These are phyloP conservation scores for Myiopsitta monachus DNA, from an alignment of 2,113 vertebrate species.

Conservation along the genomic window DNA sequence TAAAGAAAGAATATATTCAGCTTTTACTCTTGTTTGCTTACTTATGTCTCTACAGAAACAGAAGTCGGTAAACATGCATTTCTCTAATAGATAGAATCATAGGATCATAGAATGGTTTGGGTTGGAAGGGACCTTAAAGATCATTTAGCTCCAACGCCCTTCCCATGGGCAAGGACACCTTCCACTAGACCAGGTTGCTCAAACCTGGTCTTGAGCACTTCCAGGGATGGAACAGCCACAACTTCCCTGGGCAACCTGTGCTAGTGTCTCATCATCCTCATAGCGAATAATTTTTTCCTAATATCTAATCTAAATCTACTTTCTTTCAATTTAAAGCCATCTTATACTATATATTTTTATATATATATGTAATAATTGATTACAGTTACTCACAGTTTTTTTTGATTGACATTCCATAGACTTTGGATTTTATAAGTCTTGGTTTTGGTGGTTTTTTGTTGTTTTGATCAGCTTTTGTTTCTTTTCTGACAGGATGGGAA, in stretches of 20 bases:
- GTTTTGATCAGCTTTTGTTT: neutral
- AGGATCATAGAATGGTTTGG: neutral
- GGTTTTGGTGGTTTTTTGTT: rapidly evolving
- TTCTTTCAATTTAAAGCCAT: neutral
- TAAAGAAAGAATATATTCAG: neutral
- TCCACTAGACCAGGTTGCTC: neutral
- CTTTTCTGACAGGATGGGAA: constrained; percentile 85
- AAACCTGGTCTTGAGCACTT: neutral
- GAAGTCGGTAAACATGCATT: neutral
- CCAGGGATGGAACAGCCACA: neutral
- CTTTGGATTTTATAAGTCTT: neutral
- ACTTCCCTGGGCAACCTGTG: neutral
- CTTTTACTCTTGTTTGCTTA: neutral
- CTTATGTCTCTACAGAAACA: neutral
- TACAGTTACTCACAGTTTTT: neutral
- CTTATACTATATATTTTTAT: neutral
- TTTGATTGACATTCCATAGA: neutral
- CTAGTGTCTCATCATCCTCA: neutral
- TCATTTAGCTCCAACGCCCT: neutral
- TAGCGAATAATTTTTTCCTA: neutral
- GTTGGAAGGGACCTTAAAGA: neutral
- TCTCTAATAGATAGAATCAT: neutral
- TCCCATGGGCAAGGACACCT: neutral
- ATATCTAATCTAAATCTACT: neutral
- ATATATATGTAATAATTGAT: neutral